Conservation (phyloP, 2,888 invertebrate species). For the Chloromyia formosa region DNA sequence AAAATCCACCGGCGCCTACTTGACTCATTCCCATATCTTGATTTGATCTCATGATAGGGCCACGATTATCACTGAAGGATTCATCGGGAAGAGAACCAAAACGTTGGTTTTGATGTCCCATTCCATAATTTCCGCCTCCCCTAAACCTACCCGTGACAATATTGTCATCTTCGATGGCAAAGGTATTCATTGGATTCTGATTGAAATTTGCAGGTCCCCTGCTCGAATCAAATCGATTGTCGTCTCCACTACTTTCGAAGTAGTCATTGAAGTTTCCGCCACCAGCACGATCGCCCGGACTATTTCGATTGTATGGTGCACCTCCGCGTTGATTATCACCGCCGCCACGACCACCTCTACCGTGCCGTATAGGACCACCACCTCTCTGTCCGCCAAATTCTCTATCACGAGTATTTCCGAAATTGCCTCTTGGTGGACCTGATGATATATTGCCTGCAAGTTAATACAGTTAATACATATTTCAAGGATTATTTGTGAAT, state of each 20-base stretch:
- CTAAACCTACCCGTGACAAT: conserved; percentile 48
- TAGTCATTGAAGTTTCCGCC: conserved; percentile 44
- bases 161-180: conserved; percentile 47
- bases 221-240: conserved; percentile 39
- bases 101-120: conserved; percentile 51
- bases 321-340: conserved; percentile 50
- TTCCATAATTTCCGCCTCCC: conserved; percentile 46
- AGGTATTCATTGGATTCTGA: conserved; percentile 29
- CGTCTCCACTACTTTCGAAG: conserved; percentile 36
- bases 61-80: conserved; percentile 49
- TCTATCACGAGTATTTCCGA: background rate
- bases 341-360: conserved; percentile 34
- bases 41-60: conserved; percentile 25
- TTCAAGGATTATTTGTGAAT: too few relatives aligned
- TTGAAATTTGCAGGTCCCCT: conserved; percentile 36
- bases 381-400: conserved; percentile 60
- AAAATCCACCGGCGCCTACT: background rate
- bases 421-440: background rate
- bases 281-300: conserved; percentile 48
- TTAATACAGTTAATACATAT: too few relatives aligned
- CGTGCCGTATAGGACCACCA: conserved; percentile 52
- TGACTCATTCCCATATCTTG: conserved; percentile 5
- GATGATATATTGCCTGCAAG: background rate
- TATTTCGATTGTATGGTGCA: conserved; percentile 47
- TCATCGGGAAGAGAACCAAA: conserved; percentile 51